Evolutionary conservation across 2,797 vertebrate species (phyloP).

Genomic region (Tragopan temminckii): DNA sequence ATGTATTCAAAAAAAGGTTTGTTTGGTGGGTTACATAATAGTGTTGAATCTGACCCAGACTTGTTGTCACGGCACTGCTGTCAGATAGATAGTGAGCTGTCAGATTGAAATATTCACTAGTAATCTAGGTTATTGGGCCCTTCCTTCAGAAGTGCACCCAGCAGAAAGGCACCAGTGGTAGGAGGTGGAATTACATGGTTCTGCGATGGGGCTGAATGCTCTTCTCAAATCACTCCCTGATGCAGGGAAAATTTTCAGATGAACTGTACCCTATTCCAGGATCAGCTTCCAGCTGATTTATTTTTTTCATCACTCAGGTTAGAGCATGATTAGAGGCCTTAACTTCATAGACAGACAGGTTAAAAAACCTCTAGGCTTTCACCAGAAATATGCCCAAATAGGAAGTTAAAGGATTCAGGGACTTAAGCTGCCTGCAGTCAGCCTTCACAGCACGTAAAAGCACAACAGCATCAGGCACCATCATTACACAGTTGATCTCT

Average conservation of each 20-base stretch:
- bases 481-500: constrained; percentile 24
- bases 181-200: not conserved
- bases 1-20: constrained; percentile 72
- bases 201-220: not conserved
- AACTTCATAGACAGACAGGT: not conserved
- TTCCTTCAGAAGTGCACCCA: constrained; percentile 16
- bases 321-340: not conserved
- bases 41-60: constrained; percentile 74
- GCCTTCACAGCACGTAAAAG: not conserved
- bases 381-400: not conserved
- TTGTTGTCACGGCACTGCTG: constrained; percentile 74
- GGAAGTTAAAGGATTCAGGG: not conserved
- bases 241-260: not conserved
- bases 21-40: constrained; percentile 77
- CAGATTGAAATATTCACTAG: constrained; percentile 60
- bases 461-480: not conserved
- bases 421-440: not conserved
- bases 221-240: not conserved
- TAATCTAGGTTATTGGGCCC: constrained; percentile 73
- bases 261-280: not conserved
- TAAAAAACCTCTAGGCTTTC: not conserved
- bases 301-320: not conserved
- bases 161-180: not conserved
- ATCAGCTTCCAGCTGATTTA: not conserved
- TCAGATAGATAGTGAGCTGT: constrained; percentile 72